Evolutionary conservation across 2,797 vertebrate species (phyloP).

Genomic region (Mallotus villosus): DNA sequence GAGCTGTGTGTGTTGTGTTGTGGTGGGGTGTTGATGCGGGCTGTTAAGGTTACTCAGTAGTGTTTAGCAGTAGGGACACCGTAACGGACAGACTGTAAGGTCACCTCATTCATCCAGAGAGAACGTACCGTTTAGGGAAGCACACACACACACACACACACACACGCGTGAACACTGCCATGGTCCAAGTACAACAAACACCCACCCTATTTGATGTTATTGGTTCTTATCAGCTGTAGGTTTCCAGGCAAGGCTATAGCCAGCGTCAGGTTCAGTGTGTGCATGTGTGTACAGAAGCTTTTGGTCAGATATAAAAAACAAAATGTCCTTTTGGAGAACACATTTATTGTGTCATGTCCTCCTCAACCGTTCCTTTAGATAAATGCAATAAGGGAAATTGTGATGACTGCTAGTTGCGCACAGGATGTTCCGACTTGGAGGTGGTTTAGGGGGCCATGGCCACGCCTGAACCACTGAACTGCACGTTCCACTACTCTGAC

Average conservation of each 20-base stretch:
- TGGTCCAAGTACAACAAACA: neutral
- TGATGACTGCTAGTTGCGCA: no score
- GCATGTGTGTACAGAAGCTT: neutral
- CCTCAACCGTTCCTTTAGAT: no score
- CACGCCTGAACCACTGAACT: no score
- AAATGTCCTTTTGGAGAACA: neutral
- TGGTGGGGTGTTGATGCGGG: no score
- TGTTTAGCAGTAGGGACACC: neutral
- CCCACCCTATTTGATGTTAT: neutral
- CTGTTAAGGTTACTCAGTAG: no score
- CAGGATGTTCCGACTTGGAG: no score
- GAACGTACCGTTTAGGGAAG: neutral
- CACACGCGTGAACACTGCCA: slow-evolving; percentile 4
- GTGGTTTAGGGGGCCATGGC: no score
- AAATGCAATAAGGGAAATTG: no score
- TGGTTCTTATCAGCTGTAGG: neutral
- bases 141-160: slow-evolving; percentile 4
- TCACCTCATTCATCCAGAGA: neutral
- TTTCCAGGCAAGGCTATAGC: neutral
- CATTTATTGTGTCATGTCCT: no score
- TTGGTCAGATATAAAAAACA: neutral
- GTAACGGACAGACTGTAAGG: neutral
- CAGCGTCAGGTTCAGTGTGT: neutral
- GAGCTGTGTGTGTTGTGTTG: no score
- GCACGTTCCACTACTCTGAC: no score